phyloP scores from a whole-genome alignment of 2,888 invertebrate species.

The Ichneumoninae sp. region DNA sequence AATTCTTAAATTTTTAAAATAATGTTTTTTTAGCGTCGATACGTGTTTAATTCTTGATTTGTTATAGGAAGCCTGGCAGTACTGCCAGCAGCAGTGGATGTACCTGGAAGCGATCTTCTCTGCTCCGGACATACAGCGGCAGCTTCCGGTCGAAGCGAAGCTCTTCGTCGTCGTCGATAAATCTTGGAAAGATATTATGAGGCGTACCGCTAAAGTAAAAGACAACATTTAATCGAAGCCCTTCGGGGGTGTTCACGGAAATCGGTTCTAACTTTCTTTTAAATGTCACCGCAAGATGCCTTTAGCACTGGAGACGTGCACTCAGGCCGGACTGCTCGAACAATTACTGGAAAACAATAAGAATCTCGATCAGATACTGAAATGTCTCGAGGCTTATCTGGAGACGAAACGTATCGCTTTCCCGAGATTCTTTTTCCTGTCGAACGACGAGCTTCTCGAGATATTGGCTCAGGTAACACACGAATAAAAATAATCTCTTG shows the following conservation, averaged over 20 bases:
- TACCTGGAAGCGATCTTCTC: conserved; percentile 97
- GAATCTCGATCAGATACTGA: conserved; percentile 94
- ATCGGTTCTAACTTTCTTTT: neutral
- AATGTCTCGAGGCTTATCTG: conserved; percentile 94
- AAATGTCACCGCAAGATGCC: conserved; percentile 86
- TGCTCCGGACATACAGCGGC: conserved; percentile 97
- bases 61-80: conserved; percentile 93
- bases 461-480: conserved; percentile 92
- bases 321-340: conserved; percentile 89
- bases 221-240: neutral
- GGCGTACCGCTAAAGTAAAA: conserved; percentile 90
- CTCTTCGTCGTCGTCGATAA: conserved; percentile 95
- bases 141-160: conserved; percentile 95
- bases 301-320: conserved; percentile 92
- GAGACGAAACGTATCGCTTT: conserved; percentile 95
- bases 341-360: conserved; percentile 90
- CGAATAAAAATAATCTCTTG: neutral
- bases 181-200: conserved; percentile 95
- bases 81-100: conserved; percentile 96
- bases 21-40: neutral
- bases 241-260: neutral
- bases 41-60: neutral
- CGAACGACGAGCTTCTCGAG: conserved; percentile 95
- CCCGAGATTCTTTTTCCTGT: conserved; percentile 95
- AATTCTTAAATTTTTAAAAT: neutral